Conservation (phyloP, 2,888 invertebrate species). For the Belgica antarctica region DNA sequence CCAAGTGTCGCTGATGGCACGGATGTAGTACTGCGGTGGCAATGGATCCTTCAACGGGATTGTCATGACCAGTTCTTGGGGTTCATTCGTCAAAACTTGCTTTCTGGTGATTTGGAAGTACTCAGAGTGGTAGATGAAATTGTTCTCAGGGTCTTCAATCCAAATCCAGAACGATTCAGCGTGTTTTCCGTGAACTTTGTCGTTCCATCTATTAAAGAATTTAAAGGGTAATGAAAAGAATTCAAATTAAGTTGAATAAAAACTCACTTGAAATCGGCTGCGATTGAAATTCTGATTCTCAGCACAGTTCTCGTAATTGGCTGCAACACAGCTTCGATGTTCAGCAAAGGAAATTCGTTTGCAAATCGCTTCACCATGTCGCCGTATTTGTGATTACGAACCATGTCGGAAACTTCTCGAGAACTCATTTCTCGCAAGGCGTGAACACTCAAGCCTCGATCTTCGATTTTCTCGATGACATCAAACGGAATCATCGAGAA, state of each 20-base stretch:
- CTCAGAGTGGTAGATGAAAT: constrained; percentile 95
- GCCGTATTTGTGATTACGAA: constrained; percentile 75
- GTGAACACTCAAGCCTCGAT: constrained; percentile 70
- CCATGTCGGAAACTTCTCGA: constrained; percentile 77
- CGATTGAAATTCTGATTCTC: constrained; percentile 75
- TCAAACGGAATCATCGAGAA: constrained; percentile 74
- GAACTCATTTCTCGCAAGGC: constrained; percentile 82
- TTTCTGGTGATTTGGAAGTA: constrained; percentile 63
- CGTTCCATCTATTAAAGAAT: constrained; percentile 71
- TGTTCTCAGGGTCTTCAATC: constrained; percentile 94
- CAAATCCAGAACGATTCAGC: constrained; percentile 95
- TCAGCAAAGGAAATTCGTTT: constrained; percentile 78
- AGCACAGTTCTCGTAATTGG: constrained; percentile 94
- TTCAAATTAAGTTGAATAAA: constrained; percentile 39
- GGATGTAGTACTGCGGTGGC: constrained; percentile 87
- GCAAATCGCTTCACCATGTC: constrained; percentile 77
- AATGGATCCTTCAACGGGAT: constrained; percentile 90
- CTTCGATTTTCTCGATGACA: constrained; percentile 77
- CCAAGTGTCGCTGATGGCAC: constrained; percentile 80
- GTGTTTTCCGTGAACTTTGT: constrained; percentile 81
- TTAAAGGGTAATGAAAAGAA: not conserved
- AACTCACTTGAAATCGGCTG: constrained; percentile 60
- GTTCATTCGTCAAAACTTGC: constrained; percentile 68
- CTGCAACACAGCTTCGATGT: constrained; percentile 80
- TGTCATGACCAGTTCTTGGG: constrained; percentile 87